Base-by-base conservation (phyloP, 1,140 invertebrate species). In the Procambarus clarkii region DNA sequence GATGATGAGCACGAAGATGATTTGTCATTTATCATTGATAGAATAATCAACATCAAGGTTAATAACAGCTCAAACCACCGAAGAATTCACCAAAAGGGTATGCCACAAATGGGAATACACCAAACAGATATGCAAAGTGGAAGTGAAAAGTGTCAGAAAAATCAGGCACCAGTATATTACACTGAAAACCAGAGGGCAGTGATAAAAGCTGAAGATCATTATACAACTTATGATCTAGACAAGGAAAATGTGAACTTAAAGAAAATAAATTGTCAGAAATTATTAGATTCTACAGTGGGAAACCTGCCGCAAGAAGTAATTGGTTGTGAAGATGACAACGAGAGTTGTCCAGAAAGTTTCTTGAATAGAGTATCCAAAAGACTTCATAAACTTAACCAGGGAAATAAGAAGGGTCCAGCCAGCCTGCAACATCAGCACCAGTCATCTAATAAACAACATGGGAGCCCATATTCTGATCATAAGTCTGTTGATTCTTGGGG, bases 21-120 rank as follows among this genome's bases (percentile, higher is more conserved):
- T 45, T 34, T 86, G 5, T 86, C 84, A 45, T 54, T 86, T 2
- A 86, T 86, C 50, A 86, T 86, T 74, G 69, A 86, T 34, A 74
- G 71, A 50, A 71, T 86, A 21, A 46, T 86, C n/a, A 58, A 77
- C 24, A 86, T 86, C 24, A 54, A 86, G 21, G n/a, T 86, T 60
- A 86, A 60, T 60, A 64, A 0, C 21, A 15, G 18, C 18, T 2
- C 21, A 21, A 15, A 11, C 18, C 13, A 64, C 13, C 2, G 60
- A 4, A 0, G 13, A 64, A 64, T 15, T 64, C 8, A 18, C 18
- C 21, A 64, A 64, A 34, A 34, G 34, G 34, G 34, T 34, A 34
- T 34, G 34, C 34, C 0, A 34, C 34, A 34, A 34, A 34, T 34
- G 34, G 34, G 34, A 34, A 34, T 34, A 34, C 34, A 34, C 34